Base-by-base conservation (phyloP, 1,140 invertebrate species). In the Drosophila nigromelanica region DNA sequence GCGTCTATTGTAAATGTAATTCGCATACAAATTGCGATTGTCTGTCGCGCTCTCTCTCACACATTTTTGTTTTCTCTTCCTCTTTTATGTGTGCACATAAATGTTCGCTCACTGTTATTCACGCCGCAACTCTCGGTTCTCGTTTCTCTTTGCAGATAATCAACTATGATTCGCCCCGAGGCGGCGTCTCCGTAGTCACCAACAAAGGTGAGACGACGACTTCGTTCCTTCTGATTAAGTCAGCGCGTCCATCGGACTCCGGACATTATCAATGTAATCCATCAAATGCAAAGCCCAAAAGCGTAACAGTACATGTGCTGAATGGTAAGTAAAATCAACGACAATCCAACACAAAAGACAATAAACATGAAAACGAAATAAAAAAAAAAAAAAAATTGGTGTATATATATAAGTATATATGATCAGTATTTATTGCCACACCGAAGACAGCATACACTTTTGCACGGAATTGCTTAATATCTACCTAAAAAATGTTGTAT, bases 81-180 rank as follows among this genome's bases (percentile, higher is more conserved):
- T 39, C 10, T 73, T 69, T 73, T 66, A 70, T 74, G 50, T 51
- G 72, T 43, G 27, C 24, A 52, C 54, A 69, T 71, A 69, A 69
- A 71, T 45, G 50, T 37, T 70, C 33, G 45, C 70, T 51, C 62
- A 30, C 58, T 59, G 18, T 40, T 45, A 18, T 56, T 39, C 11
- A 39, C 52, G 63, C 12, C 51, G 52, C 40, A 61, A 39, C 56
- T 71, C 39, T 61, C 51, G 48, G 30, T 5, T 3, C 14, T 18
- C 18, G 1, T 18, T 48, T 47, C 24, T 15, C 56, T 64, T 78
- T 67, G 51, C 93, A 97, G 96, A 96, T 96, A 93, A 97, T 98
- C 92, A 97, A 97, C 94, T 98, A 97, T 93, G 96, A 97, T 92
- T 97, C 96, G 63, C 95, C 96, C 1, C 93, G 97, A 60, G 96